phyloP scores from a whole-genome alignment of 2,888 invertebrate species.

The Pilophorus perplexus region DNA sequence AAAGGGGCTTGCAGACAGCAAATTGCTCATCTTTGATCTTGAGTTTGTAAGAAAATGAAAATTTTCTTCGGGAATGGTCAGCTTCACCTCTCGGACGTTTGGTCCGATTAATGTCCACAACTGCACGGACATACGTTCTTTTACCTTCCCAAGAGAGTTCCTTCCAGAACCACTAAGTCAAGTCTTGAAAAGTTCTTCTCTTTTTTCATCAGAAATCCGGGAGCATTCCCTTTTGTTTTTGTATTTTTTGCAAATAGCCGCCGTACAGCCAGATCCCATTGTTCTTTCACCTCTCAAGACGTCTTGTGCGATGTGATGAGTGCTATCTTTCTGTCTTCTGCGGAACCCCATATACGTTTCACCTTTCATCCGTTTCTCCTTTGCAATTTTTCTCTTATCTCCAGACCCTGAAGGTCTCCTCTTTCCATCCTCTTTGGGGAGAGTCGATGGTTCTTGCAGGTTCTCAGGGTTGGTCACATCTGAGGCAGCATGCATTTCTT shows the following conservation, averaged over 20 bases:
- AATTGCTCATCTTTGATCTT: neutral
- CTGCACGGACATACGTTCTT: conserved; percentile 5
- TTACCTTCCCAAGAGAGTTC: conserved; percentile 16
- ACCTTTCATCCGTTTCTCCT: conserved; percentile 2
- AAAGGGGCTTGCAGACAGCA: conserved; percentile 10
- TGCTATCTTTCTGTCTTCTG: neutral
- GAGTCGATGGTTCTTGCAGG: too few species aligned
- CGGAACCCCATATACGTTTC: conserved; percentile 10
- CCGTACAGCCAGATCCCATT: conserved; percentile 1
- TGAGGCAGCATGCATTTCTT: too few species aligned
- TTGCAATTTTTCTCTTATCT: conserved; percentile 7
- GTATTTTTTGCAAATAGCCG: neutral
- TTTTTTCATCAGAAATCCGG: neutral
- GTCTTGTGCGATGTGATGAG: conserved; percentile 1
- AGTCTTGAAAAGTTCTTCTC: neutral
- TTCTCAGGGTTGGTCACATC: too few species aligned
- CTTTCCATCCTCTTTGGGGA: conserved; percentile 2
- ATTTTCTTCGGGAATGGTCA: conserved; percentile 8
- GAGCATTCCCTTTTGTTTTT: conserved; percentile 9
- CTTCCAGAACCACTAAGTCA: conserved; percentile 15
- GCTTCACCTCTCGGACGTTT: neutral
- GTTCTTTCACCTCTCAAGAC: neutral
- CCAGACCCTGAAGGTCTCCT: neutral
- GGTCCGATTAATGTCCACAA: conserved; percentile 7
- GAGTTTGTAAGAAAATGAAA: conserved; percentile 15